Conservation (phyloP, 2,888 invertebrate species). For the Allophyes oxyacanthae region DNA sequence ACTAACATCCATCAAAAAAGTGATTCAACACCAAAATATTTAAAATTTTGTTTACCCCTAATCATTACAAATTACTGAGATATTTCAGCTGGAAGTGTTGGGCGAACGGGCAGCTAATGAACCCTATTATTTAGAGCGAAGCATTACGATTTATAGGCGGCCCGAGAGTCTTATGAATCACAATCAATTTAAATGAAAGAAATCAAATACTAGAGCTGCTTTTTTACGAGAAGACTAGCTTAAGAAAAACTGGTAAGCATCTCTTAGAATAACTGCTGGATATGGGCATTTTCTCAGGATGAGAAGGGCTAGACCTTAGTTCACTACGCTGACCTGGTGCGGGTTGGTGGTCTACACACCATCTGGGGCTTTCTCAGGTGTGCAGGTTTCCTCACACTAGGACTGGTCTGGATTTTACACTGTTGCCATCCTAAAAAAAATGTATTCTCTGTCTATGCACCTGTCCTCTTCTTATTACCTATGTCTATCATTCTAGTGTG, state of each 20-base stretch:
- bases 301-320: too few relatives aligned
- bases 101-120: conserved; percentile 47
- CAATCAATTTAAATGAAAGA: conserved; percentile 34
- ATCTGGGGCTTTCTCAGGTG: too few relatives aligned
- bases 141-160: conserved; percentile 42
- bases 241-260: neutral
- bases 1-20: conserved; percentile 8
- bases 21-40: conserved; percentile 14
- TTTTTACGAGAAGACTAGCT: neutral
- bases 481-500: too few relatives aligned
- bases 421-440: too few relatives aligned
- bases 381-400: too few relatives aligned
- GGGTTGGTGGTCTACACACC: too few relatives aligned
- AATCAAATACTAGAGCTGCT: conserved; percentile 18
- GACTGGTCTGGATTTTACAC: too few relatives aligned
- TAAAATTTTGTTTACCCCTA: conserved; percentile 28
- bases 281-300: too few relatives aligned
- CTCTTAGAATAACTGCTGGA: too few relatives aligned
- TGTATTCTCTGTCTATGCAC: too few relatives aligned
- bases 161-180: conserved; percentile 36
- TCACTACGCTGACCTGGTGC: too few relatives aligned
- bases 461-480: too few relatives aligned
- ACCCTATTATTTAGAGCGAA: conserved; percentile 41
- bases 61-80: conserved; percentile 44
- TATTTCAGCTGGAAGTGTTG: conserved; percentile 39